Base-by-base conservation (phyloP, 2,888 invertebrate genomes). In the Chloroclysta siterata region DNA sequence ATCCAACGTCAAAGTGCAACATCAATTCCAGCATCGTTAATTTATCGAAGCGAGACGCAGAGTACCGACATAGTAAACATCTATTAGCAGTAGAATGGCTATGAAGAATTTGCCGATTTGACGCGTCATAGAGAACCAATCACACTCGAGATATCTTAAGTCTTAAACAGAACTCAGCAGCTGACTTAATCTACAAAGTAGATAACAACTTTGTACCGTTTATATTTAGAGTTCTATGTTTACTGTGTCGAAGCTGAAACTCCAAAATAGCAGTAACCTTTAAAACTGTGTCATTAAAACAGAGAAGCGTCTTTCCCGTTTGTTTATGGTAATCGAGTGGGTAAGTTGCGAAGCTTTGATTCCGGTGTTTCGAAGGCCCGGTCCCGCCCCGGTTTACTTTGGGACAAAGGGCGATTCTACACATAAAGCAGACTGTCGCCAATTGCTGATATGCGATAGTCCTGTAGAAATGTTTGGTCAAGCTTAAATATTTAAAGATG, bases 281-380 rank as follows among this genome's bases (percentile, higher is more conserved):
- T 84, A 83, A 86, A 88, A 88, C 83, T 79, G 80, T 85, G 83
- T 88, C 85, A 89, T 90, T 89, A 87, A 89, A 89, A 87, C 86
- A 83, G 80, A 74, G 84, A 68, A 84, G 84, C 83, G 85, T 85
- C 89, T 87, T 88, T 80, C 84, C 81, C 81, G 92, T 91, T 91
- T 91, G 90, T 88, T 87, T 91, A 91, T 92, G 92, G 81, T 85
- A 91, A 92, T 91, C 81, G 83, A 85, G 87, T 86, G 87, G 89
- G 88, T 88, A 88, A 90, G 86, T 89, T 89, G 80, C 77, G 77
- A 80, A 80, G 85, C 89, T 89, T 89, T 90, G 89, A 90, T 90
- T 91, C 78, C 78, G 59, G 65, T 71, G 76, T 60, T 61, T 69
- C 63, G 76, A 80, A 80, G 76, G 78, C 79, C 83, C 76, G 75